Conservation (phyloP, 2,113 vertebrate species). For the Jacana jacana region DNA sequence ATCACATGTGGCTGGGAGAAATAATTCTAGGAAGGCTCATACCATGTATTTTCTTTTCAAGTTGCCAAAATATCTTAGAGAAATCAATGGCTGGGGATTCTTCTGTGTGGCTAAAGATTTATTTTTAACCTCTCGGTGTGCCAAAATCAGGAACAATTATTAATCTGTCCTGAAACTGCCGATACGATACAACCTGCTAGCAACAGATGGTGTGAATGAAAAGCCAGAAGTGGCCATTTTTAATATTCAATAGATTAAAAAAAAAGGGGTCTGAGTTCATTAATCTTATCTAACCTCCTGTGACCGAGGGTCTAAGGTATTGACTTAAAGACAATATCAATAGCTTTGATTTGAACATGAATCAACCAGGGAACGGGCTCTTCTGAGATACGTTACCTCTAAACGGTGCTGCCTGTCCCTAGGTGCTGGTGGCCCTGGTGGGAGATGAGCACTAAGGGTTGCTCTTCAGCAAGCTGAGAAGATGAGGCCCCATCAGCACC, state of each 20-base stretch:
- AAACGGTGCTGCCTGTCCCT: neutral
- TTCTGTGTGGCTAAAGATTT: neutral
- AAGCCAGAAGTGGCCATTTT: conserved; percentile 59
- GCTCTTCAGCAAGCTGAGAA: neutral
- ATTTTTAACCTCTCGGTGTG: conserved; percentile 37
- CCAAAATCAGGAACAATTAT: conserved; percentile 52
- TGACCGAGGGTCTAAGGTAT: conserved; percentile 25
- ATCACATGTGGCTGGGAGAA: conserved; percentile 45
- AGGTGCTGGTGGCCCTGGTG: neutral
- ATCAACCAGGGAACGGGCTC: neutral
- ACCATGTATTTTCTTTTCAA: conserved; percentile 15
- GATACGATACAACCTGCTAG: conserved; percentile 63
- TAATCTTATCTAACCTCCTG: conserved; percentile 57
- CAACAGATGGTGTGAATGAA: conserved; percentile 63
- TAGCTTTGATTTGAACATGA: conserved; percentile 24
- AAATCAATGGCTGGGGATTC: conserved; percentile 21
- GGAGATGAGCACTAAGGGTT: neutral
- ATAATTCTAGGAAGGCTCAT: conserved; percentile 20
- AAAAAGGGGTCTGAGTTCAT: neutral
- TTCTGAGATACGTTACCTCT: neutral
- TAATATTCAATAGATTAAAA: conserved; percentile 58
- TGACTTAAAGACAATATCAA: conserved; percentile 49
- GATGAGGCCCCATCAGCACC: neutral
- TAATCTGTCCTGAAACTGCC: conserved; percentile 54
- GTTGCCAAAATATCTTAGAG: conserved; percentile 21